These are phyloP conservation scores for Trididemnum miniatum DNA, from an alignment of 23 tunicate genomes.

Conservation along the genomic window DNA sequence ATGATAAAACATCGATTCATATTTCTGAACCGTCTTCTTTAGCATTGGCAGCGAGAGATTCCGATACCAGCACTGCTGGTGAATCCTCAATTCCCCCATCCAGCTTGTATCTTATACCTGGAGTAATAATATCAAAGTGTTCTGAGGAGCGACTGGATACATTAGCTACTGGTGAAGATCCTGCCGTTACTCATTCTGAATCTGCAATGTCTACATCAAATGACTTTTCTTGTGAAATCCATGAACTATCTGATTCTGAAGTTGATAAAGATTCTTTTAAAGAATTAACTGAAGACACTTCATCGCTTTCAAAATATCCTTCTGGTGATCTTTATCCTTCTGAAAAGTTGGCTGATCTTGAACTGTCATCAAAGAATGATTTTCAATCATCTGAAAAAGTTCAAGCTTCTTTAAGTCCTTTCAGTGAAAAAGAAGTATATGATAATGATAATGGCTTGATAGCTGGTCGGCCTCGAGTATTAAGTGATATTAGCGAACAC, in stretches of 20 bases:
- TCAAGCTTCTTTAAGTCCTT: not conserved
- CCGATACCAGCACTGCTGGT: no score
- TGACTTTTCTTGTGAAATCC: not conserved
- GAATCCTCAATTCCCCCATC: no score
- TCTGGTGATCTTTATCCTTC: not conserved
- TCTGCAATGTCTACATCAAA: not conserved
- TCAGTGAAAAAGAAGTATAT: not conserved
- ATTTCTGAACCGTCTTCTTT: no score
- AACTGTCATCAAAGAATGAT: not conserved
- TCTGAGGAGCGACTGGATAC: slow-evolving; percentile 23
- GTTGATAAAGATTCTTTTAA: not conserved
- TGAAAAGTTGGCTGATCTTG: not conserved
- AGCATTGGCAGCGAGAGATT: no score
- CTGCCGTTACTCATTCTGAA: not conserved
- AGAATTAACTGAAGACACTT: not conserved
- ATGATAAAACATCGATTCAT: no score
- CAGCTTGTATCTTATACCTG: not conserved
- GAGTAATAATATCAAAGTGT: slow-evolving; percentile 25
- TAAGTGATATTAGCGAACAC: slow-evolving; percentile 31
- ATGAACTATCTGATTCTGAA: not conserved
- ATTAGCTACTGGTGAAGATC: not conserved
- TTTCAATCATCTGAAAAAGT: not conserved
- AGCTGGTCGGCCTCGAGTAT: slow-evolving; percentile 6
- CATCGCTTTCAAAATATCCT: not conserved
- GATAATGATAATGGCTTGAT: slow-evolving; percentile 9